Evolutionary conservation across 2,888 invertebrate species (phyloP).

Genomic region (Agriopis aurantiaria): DNA sequence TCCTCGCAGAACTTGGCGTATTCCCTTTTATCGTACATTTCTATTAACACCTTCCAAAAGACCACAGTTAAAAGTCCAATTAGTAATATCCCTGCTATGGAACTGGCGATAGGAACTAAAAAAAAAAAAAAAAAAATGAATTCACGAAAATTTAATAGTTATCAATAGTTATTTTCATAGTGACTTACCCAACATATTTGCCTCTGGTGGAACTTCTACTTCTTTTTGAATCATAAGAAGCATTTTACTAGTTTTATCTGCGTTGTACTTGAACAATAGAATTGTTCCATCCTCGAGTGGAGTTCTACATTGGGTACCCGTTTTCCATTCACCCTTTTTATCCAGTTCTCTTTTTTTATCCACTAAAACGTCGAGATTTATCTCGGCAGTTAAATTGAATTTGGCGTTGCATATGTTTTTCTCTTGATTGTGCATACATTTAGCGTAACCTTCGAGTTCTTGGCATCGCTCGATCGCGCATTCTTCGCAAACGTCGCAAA

Average conservation of each 20-base stretch:
- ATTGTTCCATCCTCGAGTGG: slow-evolving; percentile 54
- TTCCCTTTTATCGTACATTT: slow-evolving; percentile 68
- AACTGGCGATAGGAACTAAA: slow-evolving; percentile 67
- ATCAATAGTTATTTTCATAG: not conserved
- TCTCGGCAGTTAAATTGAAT: slow-evolving; percentile 49
- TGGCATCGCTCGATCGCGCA: slow-evolving; percentile 89
- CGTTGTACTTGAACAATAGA: slow-evolving; percentile 66
- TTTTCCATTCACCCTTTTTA: slow-evolving; percentile 50
- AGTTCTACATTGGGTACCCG: slow-evolving; percentile 63
- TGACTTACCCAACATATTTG: slow-evolving; percentile 70
- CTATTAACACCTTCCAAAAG: slow-evolving; percentile 70
- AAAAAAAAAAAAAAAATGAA: not conserved
- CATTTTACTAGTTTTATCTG: slow-evolving; percentile 47
- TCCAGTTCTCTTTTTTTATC: slow-evolving; percentile 59
- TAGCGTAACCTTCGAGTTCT: slow-evolving; percentile 89
- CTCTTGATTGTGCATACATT: slow-evolving; percentile 78
- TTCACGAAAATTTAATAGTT: not conserved
- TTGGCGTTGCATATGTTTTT: slow-evolving; percentile 58
- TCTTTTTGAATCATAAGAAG: slow-evolving; percentile 70
- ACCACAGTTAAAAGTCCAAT: slow-evolving; percentile 71
- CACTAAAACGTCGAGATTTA: slow-evolving; percentile 45
- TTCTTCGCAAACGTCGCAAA: slow-evolving; percentile 91
- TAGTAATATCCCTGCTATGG: slow-evolving; percentile 64
- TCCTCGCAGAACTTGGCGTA: slow-evolving; percentile 65
- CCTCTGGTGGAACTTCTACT: slow-evolving; percentile 57